A percentile compares a stretch with the other conserved stretches of the same genome.
Conservation (phyloP, 2,797 vertebrate genomes). For the Leptoclinus maculatus region DNA sequence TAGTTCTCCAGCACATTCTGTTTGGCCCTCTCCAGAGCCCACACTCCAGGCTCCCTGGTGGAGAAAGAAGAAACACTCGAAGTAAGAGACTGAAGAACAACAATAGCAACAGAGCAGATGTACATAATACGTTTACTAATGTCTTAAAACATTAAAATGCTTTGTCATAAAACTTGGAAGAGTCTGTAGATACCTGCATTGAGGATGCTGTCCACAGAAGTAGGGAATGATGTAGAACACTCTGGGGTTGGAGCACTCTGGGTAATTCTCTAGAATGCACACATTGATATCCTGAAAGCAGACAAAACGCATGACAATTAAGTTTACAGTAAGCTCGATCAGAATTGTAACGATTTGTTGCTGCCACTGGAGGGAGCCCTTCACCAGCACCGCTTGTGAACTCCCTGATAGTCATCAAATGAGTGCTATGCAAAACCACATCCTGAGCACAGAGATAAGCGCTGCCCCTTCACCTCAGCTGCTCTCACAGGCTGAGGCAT, state of each 20-base stretch:
- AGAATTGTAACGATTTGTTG: neutral
- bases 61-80: neutral
- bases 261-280: conserved; percentile 97
- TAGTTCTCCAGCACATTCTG: conserved; percentile 97
- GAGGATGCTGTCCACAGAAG: conserved; percentile 98
- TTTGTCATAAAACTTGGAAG: neutral
- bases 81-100: neutral
- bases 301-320: conserved; percentile 18
- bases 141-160: neutral
- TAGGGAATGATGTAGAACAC: conserved; percentile 99
- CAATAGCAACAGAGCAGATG: neutral
- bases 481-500: conserved; percentile 15
- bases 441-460: conserved; percentile 49
- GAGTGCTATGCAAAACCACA: conserved; percentile 29
- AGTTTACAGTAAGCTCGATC: neutral
- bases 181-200: conserved; percentile 90
- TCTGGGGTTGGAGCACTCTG: conserved; percentile 97
- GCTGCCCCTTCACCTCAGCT: conserved; percentile 32
- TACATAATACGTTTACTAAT: neutral
- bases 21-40: conserved; percentile 97
- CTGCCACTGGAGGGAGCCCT: conserved; percentile 66
- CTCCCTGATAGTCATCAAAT: neutral
- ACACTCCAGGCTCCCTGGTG: conserved; percentile 94
- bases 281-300: conserved; percentile 94
- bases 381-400: conserved; percentile 2